phyloP scores from a whole-genome alignment of 2,797 vertebrate genomes.

The Centroberyx gerrardi region DNA sequence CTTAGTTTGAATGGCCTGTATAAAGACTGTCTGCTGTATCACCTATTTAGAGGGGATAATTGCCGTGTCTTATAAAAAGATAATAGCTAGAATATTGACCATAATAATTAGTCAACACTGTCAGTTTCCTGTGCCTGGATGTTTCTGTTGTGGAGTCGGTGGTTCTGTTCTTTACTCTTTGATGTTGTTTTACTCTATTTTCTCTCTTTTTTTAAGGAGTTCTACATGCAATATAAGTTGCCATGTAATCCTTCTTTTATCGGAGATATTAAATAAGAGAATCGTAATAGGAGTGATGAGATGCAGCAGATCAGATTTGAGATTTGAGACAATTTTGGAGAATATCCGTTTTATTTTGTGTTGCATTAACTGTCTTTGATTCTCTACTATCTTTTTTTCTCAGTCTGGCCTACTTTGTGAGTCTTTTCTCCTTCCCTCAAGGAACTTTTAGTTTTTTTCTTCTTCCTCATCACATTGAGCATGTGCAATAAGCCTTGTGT shows the following conservation, averaged over 20 bases:
- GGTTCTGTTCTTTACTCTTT: neutral
- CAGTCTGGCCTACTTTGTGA: constrained; percentile 30
- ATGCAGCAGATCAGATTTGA: neutral
- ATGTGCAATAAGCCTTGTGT: constrained; percentile 56
- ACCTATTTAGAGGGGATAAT: constrained; percentile 12
- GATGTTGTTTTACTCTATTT: neutral
- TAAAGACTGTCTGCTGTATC: constrained; percentile 25
- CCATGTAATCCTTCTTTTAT: neutral
- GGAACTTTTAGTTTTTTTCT: constrained; percentile 11
- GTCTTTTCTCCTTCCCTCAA: neutral
- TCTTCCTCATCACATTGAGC: constrained; percentile 12
- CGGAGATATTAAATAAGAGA: neutral
- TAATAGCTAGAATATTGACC: constrained; percentile 11
- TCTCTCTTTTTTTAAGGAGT: neutral
- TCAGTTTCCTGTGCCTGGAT: constrained; percentile 7
- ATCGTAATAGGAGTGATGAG: neutral
- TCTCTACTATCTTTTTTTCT: neutral
- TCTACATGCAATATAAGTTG: neutral
- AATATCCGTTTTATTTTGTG: neutral
- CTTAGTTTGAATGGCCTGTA: constrained; percentile 28
- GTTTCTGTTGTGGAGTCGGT: neutral
- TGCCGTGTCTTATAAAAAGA: constrained; percentile 12
- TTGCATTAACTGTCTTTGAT: neutral
- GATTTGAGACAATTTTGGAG: neutral
- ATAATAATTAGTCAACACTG: constrained; percentile 7